Percentiles rank a stretch among this genome's conserved stretches.
Conservation (phyloP, 1,140 invertebrate species). For the Trinorchestia longiramus region DNA sequence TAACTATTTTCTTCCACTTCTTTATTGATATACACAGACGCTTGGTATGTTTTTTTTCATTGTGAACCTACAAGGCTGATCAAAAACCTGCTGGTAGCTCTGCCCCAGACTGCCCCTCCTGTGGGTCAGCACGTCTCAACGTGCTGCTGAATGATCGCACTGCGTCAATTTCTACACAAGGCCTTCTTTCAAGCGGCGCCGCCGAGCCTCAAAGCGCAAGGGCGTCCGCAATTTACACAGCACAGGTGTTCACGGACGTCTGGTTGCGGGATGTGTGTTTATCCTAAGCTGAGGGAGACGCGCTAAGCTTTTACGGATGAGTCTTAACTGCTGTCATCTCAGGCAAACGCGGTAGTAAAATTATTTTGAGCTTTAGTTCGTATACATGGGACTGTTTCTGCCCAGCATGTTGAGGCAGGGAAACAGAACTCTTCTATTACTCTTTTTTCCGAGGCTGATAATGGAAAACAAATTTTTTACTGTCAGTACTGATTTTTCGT, state of each 20-base stretch:
- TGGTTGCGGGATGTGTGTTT: background rate
- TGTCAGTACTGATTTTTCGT: background rate
- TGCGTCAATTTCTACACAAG: background rate
- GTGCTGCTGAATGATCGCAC: background rate
- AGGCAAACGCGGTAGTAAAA: background rate
- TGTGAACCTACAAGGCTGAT: too few species aligned
- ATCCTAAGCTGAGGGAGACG: background rate
- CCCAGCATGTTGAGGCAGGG: background rate
- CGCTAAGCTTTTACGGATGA: background rate
- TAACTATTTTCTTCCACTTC: too few species aligned
- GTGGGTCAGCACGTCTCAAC: background rate
- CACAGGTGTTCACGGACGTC: background rate
- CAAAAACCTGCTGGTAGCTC: background rate
- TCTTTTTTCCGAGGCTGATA: background rate
- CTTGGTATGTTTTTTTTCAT: too few species aligned
- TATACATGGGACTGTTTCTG: background rate
- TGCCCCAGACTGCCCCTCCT: background rate
- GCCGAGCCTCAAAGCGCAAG: background rate
- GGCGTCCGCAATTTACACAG: background rate
- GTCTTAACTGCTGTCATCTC: background rate
- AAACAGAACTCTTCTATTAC: background rate
- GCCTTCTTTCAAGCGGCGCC: background rate
- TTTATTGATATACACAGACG: too few species aligned
- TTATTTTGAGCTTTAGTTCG: background rate
- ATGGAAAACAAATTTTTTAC: background rate